A percentile compares a stretch with the other conserved stretches of the same genome.
Evolutionary conservation across 2,113 vertebrate species (phyloP).

Genomic region (Panthera leo): DNA sequence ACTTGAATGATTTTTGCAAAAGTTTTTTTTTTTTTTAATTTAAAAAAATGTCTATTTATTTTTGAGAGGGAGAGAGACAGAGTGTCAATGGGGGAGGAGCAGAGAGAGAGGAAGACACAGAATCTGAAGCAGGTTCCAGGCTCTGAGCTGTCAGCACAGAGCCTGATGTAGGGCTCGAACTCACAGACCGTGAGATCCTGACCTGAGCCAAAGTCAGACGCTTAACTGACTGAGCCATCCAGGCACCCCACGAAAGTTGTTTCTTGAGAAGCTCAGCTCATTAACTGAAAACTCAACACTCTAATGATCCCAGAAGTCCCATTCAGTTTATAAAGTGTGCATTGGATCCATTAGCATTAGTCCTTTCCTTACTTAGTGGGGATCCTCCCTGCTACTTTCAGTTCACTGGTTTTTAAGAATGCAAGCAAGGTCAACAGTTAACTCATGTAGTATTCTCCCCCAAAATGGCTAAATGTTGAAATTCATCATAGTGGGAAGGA

Average conservation of each 20-base stretch:
- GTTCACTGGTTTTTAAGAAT: not conserved
- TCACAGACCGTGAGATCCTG: too few species aligned
- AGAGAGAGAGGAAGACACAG: too few species aligned
- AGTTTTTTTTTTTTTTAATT: not conserved
- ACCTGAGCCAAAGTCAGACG: too few species aligned
- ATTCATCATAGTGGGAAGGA: not conserved
- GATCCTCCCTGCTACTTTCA: not conserved
- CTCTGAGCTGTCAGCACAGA: too few species aligned
- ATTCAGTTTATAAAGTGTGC: not conserved
- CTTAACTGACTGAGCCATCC: too few species aligned
- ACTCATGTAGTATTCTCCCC: not conserved
- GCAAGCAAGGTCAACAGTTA: not conserved
- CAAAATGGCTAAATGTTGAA: not conserved
- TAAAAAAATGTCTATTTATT: too few species aligned
- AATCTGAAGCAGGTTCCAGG: too few species aligned
- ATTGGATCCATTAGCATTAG: not conserved
- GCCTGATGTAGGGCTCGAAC: too few species aligned
- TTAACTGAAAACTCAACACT: constrained; percentile 29
- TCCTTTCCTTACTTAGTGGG: not conserved
- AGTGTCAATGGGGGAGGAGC: too few species aligned
- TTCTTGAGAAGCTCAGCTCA: constrained; percentile 3
- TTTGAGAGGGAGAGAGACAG: too few species aligned
- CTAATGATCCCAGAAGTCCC: not conserved
- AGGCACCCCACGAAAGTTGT: not conserved
- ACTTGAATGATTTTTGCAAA: constrained; percentile 5